Percentiles rank a stretch among this genome's conserved stretches.
phyloP scores from a whole-genome alignment of 2,888 invertebrate genomes.

The Metallyticus violacea region DNA sequence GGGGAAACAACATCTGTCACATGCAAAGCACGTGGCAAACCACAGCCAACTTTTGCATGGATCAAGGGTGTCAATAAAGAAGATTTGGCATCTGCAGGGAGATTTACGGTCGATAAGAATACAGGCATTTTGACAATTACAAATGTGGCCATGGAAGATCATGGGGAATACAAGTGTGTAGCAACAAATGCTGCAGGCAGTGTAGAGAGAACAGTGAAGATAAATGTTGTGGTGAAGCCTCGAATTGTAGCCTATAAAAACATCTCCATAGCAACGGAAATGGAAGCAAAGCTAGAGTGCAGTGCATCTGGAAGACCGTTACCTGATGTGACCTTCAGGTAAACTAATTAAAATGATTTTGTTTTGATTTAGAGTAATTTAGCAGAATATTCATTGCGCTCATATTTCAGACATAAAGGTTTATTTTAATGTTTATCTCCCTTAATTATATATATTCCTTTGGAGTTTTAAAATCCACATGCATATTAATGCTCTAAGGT shows the following conservation, averaged over 20 bases:
- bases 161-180: slow-evolving; percentile 75
- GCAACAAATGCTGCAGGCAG: slow-evolving; percentile 78
- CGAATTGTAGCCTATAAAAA: slow-evolving; percentile 76
- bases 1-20: slow-evolving; percentile 72
- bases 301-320: slow-evolving; percentile 78
- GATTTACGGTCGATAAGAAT: slow-evolving; percentile 48
- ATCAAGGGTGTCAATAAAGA: slow-evolving; percentile 69
- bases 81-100: slow-evolving; percentile 66
- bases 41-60: slow-evolving; percentile 81
- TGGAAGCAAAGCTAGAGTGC: slow-evolving; percentile 67
- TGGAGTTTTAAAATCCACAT: no score
- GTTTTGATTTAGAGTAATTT: no score
- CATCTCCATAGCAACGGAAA: slow-evolving; percentile 61
- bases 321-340: slow-evolving; percentile 69
- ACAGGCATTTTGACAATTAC: slow-evolving; percentile 68
- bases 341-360: background rate
- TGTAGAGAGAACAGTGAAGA: slow-evolving; percentile 63
- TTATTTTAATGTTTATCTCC: no score
- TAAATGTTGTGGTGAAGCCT: slow-evolving; percentile 71
- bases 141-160: slow-evolving; percentile 68
- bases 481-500: no score
- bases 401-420: no score
- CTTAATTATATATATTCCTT: no score
- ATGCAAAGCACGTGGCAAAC: slow-evolving; percentile 81
- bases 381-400: no score